phyloP scores from a whole-genome alignment of 2,797 vertebrate genomes.

The Lerista edwardsae region DNA sequence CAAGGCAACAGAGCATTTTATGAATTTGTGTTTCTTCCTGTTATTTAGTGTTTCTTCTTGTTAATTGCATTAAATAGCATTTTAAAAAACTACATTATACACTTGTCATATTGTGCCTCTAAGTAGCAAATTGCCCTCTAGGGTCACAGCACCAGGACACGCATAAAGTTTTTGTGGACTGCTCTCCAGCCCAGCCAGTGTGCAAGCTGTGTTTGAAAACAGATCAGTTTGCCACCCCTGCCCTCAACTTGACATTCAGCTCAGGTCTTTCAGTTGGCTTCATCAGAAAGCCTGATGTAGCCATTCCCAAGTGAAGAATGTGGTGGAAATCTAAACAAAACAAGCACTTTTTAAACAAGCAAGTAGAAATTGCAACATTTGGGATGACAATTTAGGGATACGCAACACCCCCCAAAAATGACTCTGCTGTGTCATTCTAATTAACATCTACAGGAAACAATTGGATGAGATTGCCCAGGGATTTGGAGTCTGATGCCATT shows the following conservation, averaged over 20 bases:
- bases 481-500: not conserved
- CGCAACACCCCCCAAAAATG: too few species aligned
- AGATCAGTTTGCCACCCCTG: too few species aligned
- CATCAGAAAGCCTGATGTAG: too few species aligned
- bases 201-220: too few species aligned
- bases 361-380: not conserved
- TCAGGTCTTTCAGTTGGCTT: too few species aligned
- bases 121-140: not conserved
- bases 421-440: not conserved
- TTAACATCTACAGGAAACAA: not conserved
- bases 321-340: not conserved
- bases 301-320: too few species aligned
- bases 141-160: conserved; percentile 9
- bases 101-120: not conserved
- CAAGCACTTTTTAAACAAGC: not conserved
- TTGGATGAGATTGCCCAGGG: not conserved
- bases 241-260: too few species aligned
- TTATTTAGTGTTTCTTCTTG: not conserved
- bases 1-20: not conserved
- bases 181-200: not conserved
- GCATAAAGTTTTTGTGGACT: not conserved
- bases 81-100: conserved; percentile 45
- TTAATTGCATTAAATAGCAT: not conserved
- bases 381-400: not conserved
- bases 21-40: too few species aligned